phyloP scores from a whole-genome alignment of 2,888 invertebrate species.

The Pheosia gnoma region DNA sequence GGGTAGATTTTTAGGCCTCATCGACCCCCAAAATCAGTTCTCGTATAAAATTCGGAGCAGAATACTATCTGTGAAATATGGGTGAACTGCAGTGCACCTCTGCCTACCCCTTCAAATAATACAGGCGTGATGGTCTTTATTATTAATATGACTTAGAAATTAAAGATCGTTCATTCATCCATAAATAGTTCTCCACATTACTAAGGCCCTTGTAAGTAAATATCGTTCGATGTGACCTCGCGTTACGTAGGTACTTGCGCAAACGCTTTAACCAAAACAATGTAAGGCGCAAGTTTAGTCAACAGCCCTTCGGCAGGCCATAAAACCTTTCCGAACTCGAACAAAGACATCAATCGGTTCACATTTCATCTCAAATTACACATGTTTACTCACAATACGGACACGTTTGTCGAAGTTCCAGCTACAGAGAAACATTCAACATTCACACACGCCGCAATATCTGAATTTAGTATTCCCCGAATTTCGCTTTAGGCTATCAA shows the following conservation, averaged over 20 bases:
- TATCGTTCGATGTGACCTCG: not conserved
- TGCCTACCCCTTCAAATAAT: no score
- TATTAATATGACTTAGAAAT: no score
- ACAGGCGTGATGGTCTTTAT: no score
- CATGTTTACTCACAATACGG: conserved; percentile 63
- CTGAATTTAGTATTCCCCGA: conserved; percentile 56
- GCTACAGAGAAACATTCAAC: conserved; percentile 40
- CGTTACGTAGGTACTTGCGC: conserved; percentile 16
- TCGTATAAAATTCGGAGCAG: no score
- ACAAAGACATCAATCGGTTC: conserved; percentile 81
- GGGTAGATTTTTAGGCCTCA: no score
- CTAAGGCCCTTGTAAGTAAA: not conserved
- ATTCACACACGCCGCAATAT: conserved; percentile 50
- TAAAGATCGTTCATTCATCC: no score
- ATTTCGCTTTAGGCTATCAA: conserved; percentile 60
- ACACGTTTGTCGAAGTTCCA: conserved; percentile 50
- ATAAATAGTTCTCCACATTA: no score
- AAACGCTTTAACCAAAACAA: conserved; percentile 51
- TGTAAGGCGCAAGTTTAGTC: conserved; percentile 63
- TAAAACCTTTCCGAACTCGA: conserved; percentile 68
- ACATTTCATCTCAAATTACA: conserved; percentile 81
- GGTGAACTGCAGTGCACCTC: no score
- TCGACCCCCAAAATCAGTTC: no score
- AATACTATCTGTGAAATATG: no score
- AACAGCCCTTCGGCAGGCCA: conserved; percentile 67